Percentiles rank a stretch among this genome's conserved stretches.
Evolutionary conservation across 2,888 invertebrate species (phyloP).

Genomic region (Keiferia lycopersicella): DNA sequence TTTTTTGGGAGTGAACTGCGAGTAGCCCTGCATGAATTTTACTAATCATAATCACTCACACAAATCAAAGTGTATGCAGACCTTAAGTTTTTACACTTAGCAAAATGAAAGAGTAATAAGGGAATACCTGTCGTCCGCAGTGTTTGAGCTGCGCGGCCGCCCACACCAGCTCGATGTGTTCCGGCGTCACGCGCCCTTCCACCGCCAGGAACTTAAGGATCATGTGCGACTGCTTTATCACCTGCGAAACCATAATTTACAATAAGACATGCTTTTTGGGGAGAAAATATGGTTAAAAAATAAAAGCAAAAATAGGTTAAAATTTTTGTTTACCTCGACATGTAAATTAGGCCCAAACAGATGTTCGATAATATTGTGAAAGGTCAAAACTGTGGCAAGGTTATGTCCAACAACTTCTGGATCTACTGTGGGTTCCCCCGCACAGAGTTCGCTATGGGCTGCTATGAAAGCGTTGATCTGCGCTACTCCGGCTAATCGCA

Average conservation of each 20-base stretch:
- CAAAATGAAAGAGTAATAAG: background rate
- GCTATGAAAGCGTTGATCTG: conserved; percentile 97
- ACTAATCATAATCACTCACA: no score
- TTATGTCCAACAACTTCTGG: conserved; percentile 92
- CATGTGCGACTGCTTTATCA: conserved; percentile 97
- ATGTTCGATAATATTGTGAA: conserved; percentile 94
- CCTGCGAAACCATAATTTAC: conserved; percentile 62
- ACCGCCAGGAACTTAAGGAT: conserved; percentile 95
- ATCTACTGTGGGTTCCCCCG: conserved; percentile 92
- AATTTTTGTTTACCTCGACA: conserved; percentile 91
- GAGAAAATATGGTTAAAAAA: background rate
- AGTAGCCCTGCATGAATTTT: no score
- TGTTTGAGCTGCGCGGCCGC: conserved; percentile 97
- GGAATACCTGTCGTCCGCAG: conserved; percentile 88
- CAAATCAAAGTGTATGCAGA: no score
- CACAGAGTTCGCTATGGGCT: conserved; percentile 94
- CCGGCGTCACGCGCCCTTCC: conserved; percentile 93
- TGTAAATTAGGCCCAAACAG: conserved; percentile 98
- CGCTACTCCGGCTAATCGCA: conserved; percentile 95
- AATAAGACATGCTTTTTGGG: background rate
- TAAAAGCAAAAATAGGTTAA: no score
- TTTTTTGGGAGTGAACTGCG: no score
- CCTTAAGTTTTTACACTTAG: no score
- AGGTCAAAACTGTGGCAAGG: conserved; percentile 93
- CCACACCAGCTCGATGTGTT: conserved; percentile 96